A percentile compares a stretch with the other conserved stretches of the same genome.
phyloP scores from a whole-genome alignment of 2,888 invertebrate genomes.

The Thera obeliscata region DNA sequence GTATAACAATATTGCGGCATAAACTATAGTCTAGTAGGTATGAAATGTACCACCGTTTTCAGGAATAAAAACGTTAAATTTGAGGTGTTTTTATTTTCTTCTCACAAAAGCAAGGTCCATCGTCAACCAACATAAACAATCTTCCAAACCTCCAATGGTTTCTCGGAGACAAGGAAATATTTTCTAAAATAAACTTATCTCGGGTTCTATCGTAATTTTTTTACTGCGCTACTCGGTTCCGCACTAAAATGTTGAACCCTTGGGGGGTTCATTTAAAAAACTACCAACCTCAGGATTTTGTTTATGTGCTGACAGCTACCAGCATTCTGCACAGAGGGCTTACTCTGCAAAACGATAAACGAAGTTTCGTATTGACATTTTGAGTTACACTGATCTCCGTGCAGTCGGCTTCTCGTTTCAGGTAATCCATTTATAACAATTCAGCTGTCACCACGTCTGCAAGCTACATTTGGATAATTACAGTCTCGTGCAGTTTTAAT shows the following conservation, averaged over 20 bases:
- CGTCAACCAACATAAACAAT: background rate
- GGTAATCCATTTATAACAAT: background rate
- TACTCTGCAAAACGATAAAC: too few relatives aligned
- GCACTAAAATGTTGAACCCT: background rate
- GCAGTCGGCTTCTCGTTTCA: too few relatives aligned
- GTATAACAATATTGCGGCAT: too few relatives aligned
- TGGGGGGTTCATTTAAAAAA: background rate
- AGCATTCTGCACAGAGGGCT: background rate
- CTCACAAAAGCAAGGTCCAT: too few relatives aligned
- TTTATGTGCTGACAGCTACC: background rate
- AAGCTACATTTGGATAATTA: background rate
- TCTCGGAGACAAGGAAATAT: background rate
- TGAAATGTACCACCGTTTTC: too few relatives aligned
- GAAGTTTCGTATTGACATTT: too few relatives aligned
- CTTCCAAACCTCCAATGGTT: background rate
- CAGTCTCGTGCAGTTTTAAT: background rate
- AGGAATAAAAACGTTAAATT: too few relatives aligned
- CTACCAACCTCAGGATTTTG: background rate
- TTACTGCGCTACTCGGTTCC: background rate
- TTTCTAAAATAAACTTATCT: background rate
- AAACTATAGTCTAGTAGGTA: too few relatives aligned
- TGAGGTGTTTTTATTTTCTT: too few relatives aligned
- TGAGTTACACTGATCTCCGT: too few relatives aligned
- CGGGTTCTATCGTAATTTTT: background rate
- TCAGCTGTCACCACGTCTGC: background rate